A percentile compares a stretch with the other conserved stretches of the same genome.
These are phyloP conservation scores for Zaprionus obscuricornis DNA, from an alignment of 2,888 invertebrate species.

Conservation along the genomic window DNA sequence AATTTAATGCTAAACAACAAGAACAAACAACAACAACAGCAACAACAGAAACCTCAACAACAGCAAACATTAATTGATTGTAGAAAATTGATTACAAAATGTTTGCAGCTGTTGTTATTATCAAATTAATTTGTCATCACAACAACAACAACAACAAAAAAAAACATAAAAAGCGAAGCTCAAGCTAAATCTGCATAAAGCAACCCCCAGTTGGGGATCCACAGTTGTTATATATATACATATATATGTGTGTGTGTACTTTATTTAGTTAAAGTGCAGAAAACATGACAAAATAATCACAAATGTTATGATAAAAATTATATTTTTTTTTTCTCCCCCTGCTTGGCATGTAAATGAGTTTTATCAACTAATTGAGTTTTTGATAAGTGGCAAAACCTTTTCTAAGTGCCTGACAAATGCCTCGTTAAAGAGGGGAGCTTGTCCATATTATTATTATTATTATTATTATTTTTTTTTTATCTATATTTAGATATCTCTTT, in stretches of 20 bases:
- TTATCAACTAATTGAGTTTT: constrained; percentile 76
- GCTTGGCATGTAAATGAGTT: constrained; percentile 76
- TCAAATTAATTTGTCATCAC: constrained; percentile 76
- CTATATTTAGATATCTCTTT: constrained; percentile 11
- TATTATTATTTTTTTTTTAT: constrained; percentile 18
- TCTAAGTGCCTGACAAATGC: constrained; percentile 54
- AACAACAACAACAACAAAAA: too few relatives aligned
- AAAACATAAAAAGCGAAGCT: constrained; percentile 37
- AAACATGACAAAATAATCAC: constrained; percentile 79
- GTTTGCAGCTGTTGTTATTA: constrained; percentile 78
- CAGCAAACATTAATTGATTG: constrained; percentile 67
- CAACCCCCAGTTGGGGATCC: constrained; percentile 34
- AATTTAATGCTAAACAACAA: constrained; percentile 31
- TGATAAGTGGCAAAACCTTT: constrained; percentile 60
- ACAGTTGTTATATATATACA: constrained; percentile 34
- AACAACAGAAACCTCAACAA: constrained; percentile 4
- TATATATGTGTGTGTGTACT: constrained; percentile 49
- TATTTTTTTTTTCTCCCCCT: constrained; percentile 29
- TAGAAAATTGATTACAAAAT: constrained; percentile 73
- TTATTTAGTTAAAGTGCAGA: constrained; percentile 53
- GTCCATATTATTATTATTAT: not conserved
- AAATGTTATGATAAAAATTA: constrained; percentile 69
- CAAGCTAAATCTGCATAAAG: constrained; percentile 68
- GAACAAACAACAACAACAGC: constrained; percentile 3
- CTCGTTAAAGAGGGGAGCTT: constrained; percentile 3